These are phyloP conservation scores for Liodrosophila aerea DNA, from an alignment of 2,888 invertebrate species.

Conservation along the genomic window DNA sequence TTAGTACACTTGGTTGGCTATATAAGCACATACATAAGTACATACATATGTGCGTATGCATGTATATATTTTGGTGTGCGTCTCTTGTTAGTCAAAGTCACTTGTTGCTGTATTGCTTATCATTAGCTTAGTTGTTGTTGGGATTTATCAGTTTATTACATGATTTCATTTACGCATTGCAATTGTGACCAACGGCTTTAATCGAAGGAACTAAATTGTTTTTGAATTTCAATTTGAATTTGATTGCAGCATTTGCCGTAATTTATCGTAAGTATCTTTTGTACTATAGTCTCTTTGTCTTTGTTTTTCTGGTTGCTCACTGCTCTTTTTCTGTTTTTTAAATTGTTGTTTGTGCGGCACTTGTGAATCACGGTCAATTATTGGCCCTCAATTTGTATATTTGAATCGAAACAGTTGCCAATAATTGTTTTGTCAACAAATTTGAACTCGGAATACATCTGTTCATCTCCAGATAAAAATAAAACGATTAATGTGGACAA, in stretches of 20 bases:
- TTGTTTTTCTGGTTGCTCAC: background rate
- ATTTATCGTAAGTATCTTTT: too few relatives aligned
- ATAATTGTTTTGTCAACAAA: too few relatives aligned
- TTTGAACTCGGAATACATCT: too few relatives aligned
- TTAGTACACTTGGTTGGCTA: conserved; percentile 8
- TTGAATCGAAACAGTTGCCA: conserved; percentile 15
- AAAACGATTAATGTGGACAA: too few relatives aligned
- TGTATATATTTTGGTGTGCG: background rate
- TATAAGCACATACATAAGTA: background rate
- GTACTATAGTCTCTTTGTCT: too few relatives aligned
- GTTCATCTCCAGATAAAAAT: too few relatives aligned
- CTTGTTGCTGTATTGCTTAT: conserved; percentile 19
- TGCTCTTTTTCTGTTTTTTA: background rate
- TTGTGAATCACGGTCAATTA: conserved; percentile 15
- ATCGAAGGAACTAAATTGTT: background rate
- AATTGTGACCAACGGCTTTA: conserved; percentile 22
- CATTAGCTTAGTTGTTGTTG: conserved; percentile 28
- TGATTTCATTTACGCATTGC: conserved; percentile 11
- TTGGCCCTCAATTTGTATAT: conserved; percentile 18
- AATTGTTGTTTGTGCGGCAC: background rate
- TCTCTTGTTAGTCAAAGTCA: conserved; percentile 20
- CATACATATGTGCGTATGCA: background rate
- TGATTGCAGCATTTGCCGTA: too few relatives aligned
- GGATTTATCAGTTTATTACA: conserved; percentile 49
- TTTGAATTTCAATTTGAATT: too few relatives aligned